Base-by-base conservation (phyloP, 2,888 invertebrate genomes). In the Unio pictorum region DNA sequence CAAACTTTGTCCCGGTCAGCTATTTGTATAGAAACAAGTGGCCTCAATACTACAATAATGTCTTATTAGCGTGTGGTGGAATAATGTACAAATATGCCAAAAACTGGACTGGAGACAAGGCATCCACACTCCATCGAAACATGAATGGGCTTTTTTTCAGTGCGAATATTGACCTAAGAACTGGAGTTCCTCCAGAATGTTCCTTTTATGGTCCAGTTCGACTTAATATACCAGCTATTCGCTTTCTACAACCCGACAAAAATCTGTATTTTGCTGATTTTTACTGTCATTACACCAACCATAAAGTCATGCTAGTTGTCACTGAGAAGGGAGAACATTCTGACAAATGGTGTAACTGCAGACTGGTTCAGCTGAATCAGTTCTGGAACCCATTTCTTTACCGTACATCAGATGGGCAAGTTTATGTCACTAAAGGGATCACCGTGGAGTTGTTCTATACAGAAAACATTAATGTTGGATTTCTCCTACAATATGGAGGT, bases 261-360 rank as follows among this genome's bases (percentile, higher is more conserved):
- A 74, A 78, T 30, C 69, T 88, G 65, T 89, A 89, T 69, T 89
- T 89, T 69, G 81, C 86, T n/a, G 89, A 89, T 71, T 89, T 88
- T 78, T 89, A 89, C 78, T 89, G 89, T 76, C 87, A 86, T 76
- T 76, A 80, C 61, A 65, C 68, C 20, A 74, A 76, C 11, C 89
- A 89, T 76, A 87, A 89, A 68, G 82, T 88, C 18, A 88, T 88
- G 0, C 68, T 89, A 8, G 86, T 89, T 11, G 67, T 87, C 4
- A 71, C 75, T 15, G 54, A 56, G 17, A 56, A 45, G 15, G 65
- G 64, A 4, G 67, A 64, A 5, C 20, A 60, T 0, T 34, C 58
- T n/a, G 75, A 76, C 61, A 11, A 55, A 20, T 78, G 72, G 66
- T 78, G 78, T 62, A 45, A 23, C 15, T 20, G 59, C 34, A 57